Conservation (phyloP, 2,113 vertebrate species). For the Sylvilagus bachmani region DNA sequence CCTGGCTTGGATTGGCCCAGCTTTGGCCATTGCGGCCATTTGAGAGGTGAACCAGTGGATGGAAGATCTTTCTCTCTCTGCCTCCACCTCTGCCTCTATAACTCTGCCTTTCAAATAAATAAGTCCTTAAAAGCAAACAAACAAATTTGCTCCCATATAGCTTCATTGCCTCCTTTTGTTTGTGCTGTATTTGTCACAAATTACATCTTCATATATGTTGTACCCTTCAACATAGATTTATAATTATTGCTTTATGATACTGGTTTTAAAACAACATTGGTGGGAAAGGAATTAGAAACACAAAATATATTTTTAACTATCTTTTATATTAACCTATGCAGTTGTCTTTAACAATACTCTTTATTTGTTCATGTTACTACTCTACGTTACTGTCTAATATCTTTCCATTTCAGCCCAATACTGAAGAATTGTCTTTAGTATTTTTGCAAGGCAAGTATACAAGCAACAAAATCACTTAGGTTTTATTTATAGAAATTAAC, state of each 20-base stretch:
- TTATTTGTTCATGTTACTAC: conserved; percentile 13
- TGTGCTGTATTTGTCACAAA: not conserved
- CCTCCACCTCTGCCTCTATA: no score
- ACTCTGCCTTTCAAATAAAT: no score
- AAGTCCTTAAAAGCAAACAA: no score
- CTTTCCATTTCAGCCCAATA: not conserved
- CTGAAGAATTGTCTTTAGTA: not conserved
- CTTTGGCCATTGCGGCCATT: no score
- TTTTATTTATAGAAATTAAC: not conserved
- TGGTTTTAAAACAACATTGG: not conserved
- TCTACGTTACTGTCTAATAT: not conserved
- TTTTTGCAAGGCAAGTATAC: not conserved
- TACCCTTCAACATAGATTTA: not conserved
- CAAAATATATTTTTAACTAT: not conserved
- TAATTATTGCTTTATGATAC: not conserved
- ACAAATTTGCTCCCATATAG: not conserved
- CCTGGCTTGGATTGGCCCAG: no score
- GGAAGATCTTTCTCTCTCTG: no score
- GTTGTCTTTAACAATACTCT: not conserved
- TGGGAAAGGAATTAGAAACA: conserved; percentile 20
- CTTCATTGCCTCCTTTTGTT: not conserved
- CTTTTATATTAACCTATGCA: not conserved
- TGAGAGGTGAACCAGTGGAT: no score
- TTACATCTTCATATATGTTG: not conserved
- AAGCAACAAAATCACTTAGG: not conserved